Conservation (phyloP, 2,797 vertebrate genomes). For the Microctenopoma steveboyesi region DNA sequence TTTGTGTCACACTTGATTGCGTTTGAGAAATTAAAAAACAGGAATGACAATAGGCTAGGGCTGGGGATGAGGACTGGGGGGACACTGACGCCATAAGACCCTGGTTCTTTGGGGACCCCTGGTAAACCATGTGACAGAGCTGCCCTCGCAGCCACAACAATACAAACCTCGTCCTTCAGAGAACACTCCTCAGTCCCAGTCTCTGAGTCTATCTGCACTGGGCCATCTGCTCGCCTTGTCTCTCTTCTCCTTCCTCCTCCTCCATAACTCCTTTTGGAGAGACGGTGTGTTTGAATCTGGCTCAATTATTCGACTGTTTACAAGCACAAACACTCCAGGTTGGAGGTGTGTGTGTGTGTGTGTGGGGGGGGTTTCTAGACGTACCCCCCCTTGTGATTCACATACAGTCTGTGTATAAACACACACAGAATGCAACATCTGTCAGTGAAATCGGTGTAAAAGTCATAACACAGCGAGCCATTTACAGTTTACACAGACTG, state of each 20-base stretch:
- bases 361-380: slow-evolving; percentile 40
- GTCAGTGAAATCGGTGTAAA: slow-evolving; percentile 44
- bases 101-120: slow-evolving; percentile 89
- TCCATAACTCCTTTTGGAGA: slow-evolving; percentile 71
- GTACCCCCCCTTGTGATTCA: slow-evolving; percentile 56
- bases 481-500: slow-evolving; percentile 42
- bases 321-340: slow-evolving; percentile 84
- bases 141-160: slow-evolving; percentile 91
- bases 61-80: slow-evolving; percentile 69
- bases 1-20: slow-evolving; percentile 87
- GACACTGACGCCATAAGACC: slow-evolving; percentile 83
- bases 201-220: slow-evolving; percentile 93
- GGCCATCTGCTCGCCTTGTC: slow-evolving; percentile 90
- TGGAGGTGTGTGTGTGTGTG: slow-evolving; percentile 58
- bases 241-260: slow-evolving; percentile 73
- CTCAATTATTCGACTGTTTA: slow-evolving; percentile 93
- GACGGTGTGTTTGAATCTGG: slow-evolving; percentile 85
- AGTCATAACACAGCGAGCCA: slow-evolving; percentile 24
- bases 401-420: slow-evolving; percentile 52
- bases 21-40: slow-evolving; percentile 86
- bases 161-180: slow-evolving; percentile 85
- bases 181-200: slow-evolving; percentile 71
- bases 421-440: slow-evolving; percentile 60
- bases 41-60: slow-evolving; percentile 80
- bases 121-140: slow-evolving; percentile 89